Conservation (phyloP, 2,888 invertebrate species). For the Ectemnius continuus region DNA sequence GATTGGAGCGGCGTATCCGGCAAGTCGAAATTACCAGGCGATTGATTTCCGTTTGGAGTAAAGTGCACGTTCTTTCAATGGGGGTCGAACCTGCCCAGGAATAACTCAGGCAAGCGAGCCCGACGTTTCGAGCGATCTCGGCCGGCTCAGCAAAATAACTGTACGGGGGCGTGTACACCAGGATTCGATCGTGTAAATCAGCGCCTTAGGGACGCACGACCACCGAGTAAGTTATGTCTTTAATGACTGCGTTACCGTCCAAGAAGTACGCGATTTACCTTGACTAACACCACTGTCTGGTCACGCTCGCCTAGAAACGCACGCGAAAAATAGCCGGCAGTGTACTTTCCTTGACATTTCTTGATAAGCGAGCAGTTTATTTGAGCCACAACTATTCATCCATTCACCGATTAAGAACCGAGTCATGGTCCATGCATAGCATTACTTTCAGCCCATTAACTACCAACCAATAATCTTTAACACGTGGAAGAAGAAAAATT, state of each 20-base stretch:
- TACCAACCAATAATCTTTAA: no score
- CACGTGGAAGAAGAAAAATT: no score
- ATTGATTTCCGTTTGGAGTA: background rate
- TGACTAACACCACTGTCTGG: conserved; percentile 27
- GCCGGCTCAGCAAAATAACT: conserved; percentile 31
- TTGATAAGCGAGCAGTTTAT: conserved; percentile 21
- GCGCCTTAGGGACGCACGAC: conserved; percentile 29
- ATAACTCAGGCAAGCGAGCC: conserved; percentile 32
- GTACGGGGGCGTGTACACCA: conserved; percentile 33
- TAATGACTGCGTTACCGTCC: conserved; percentile 39
- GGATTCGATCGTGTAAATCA: conserved; percentile 49
- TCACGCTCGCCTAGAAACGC: conserved; percentile 18
- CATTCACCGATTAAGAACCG: no score
- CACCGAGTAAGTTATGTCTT: conserved; percentile 32
- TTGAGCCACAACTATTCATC: conserved; percentile 5
- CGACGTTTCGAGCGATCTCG: conserved; percentile 21
- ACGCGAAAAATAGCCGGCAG: conserved; percentile 25
- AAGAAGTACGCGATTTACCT: conserved; percentile 45
- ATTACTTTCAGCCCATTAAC: no score
- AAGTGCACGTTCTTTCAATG: background rate
- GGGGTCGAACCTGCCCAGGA: conserved; percentile 13
- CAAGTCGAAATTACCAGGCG: background rate
- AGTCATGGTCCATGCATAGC: no score
- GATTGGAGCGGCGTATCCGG: background rate
- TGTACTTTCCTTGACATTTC: conserved; percentile 32